Evolutionary conservation across 2,888 invertebrate genomes (phyloP).

Genomic region (Gandaritis pyraliata): DNA sequence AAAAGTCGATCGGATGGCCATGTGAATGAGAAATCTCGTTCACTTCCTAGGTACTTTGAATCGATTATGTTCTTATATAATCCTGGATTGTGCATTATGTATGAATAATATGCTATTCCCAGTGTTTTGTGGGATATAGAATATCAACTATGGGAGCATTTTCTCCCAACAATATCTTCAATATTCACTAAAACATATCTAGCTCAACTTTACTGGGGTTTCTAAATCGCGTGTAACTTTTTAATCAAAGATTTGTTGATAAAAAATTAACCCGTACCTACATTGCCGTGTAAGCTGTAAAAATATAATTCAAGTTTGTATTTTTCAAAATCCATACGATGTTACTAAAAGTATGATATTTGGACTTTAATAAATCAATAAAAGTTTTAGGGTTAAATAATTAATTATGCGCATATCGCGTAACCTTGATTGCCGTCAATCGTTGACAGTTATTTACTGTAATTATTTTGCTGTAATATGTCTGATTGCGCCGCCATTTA

Average conservation of each 20-base stretch:
- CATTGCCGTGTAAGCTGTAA: too few relatives aligned
- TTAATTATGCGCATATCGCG: constrained; percentile 5
- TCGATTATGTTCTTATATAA: constrained; percentile 28
- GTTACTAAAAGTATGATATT: too few relatives aligned
- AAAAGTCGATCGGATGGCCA: constrained; percentile 14
- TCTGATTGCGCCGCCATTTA: constrained; percentile 40
- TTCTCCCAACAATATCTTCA: background rate
- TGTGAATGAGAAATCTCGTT: constrained; percentile 25
- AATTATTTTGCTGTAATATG: constrained; percentile 39
- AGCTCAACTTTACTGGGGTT: too few relatives aligned
- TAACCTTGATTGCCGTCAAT: constrained; percentile 27
- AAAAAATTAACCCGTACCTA: too few relatives aligned
- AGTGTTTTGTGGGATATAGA: background rate
- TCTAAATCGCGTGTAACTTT: too few relatives aligned
- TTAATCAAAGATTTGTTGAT: too few relatives aligned
- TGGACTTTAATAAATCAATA: background rate
- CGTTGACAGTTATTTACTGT: constrained; percentile 37
- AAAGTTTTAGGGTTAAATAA: background rate
- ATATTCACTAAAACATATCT: too few relatives aligned
- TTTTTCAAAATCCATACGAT: too few relatives aligned
- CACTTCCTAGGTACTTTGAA: constrained; percentile 20
- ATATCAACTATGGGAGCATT: background rate
- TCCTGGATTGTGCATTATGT: constrained; percentile 26
- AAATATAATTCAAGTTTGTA: too few relatives aligned
- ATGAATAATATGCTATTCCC: constrained; percentile 21